These are phyloP conservation scores for Lonchura striata DNA, from an alignment of 2,113 vertebrate species.

Conservation along the genomic window DNA sequence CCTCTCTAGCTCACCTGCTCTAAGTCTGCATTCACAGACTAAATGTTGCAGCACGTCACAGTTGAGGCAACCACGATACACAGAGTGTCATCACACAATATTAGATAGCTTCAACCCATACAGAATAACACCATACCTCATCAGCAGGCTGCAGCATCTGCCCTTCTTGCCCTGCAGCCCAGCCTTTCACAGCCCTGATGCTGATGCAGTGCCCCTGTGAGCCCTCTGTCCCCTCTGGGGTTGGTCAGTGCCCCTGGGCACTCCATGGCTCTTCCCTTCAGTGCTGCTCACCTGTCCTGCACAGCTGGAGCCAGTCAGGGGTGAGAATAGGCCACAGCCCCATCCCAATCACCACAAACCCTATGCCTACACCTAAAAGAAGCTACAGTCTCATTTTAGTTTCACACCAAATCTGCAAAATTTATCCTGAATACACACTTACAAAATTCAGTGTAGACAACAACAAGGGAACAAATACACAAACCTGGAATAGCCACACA, in stretches of 20 bases:
- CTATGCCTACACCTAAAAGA: background rate
- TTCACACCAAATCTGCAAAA: background rate
- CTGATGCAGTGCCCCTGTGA: background rate
- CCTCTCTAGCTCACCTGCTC: background rate
- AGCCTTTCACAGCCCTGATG: background rate
- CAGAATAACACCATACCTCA: background rate
- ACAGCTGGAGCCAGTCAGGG: background rate
- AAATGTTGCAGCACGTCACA: background rate
- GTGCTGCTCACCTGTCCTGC: background rate
- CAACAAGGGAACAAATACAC: background rate
- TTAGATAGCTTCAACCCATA: background rate
- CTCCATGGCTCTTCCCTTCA: background rate
- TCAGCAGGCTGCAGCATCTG: background rate
- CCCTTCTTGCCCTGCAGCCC: background rate
- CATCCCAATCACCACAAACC: rapidly evolving
- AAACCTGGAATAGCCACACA: background rate
- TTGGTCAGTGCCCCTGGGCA: background rate
- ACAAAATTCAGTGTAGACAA: background rate
- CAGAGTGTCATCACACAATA: rapidly evolving
- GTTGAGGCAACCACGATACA: background rate
- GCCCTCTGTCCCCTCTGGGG: background rate
- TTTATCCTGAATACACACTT: background rate
- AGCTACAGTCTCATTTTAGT: background rate
- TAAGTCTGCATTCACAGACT: background rate
- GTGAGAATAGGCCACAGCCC: background rate